phyloP scores from a whole-genome alignment of 2,888 invertebrate species.

The Blastobasis adustella region DNA sequence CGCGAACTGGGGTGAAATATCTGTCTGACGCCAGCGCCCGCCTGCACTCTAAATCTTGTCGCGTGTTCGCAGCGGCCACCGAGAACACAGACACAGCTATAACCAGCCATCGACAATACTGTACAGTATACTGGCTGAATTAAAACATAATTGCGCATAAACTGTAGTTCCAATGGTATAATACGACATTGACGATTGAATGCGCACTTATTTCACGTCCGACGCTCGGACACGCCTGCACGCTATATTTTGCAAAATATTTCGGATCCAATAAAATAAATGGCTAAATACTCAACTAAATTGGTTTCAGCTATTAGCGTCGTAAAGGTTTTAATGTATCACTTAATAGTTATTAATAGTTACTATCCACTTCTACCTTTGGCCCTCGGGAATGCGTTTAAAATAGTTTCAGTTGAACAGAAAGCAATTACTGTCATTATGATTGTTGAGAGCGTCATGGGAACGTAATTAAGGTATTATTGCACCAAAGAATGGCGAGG shows the following conservation, averaged over 20 bases:
- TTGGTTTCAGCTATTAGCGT: no score
- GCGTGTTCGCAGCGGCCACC: slow-evolving; percentile 42
- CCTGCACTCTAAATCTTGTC: slow-evolving; percentile 56
- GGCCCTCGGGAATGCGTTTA: no score
- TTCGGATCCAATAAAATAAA: not conserved
- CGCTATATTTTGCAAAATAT: slow-evolving; percentile 4
- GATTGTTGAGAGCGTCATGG: slow-evolving; percentile 52
- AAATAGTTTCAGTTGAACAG: slow-evolving; percentile 19
- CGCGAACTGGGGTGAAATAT: slow-evolving; percentile 58
- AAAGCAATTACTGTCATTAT: slow-evolving; percentile 60
- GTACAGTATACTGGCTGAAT: slow-evolving; percentile 21
- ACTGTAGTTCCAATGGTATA: slow-evolving; percentile 7
- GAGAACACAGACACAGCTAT: slow-evolving; percentile 22
- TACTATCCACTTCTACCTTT: no score
- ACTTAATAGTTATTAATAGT: slow-evolving; percentile 15
- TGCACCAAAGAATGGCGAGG: slow-evolving; percentile 27
- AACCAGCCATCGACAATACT: slow-evolving; percentile 34
- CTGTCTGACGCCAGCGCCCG: slow-evolving; percentile 43
- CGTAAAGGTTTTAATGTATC: slow-evolving; percentile 12
- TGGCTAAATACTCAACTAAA: no score
- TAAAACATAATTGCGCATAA: slow-evolving; percentile 14
- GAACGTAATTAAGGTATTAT: slow-evolving; percentile 59
- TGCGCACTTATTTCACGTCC: slow-evolving; percentile 5
- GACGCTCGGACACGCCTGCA: slow-evolving; percentile 1
- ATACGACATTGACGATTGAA: slow-evolving; percentile 10